phyloP scores from a whole-genome alignment of 2,888 invertebrate genomes.

The Epistrophella euchroma region DNA sequence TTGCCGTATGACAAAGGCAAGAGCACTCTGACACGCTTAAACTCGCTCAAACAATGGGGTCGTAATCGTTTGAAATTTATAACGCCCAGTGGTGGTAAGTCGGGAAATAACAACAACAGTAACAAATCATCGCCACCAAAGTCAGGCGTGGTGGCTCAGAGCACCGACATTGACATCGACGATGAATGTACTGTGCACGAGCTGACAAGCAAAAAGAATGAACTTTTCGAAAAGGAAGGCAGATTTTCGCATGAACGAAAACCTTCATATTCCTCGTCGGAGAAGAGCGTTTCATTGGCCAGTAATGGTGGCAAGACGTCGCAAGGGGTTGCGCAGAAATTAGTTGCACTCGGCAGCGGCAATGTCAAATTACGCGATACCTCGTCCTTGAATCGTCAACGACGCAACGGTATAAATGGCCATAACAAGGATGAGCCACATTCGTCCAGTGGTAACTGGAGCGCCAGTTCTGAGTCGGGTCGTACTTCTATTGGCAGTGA shows the following conservation, averaged over 20 bases:
- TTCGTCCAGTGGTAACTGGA: constrained; percentile 97
- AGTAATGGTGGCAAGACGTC: constrained; percentile 84
- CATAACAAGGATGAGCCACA: constrained; percentile 91
- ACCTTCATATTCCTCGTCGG: constrained; percentile 91
- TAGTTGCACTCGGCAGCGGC: constrained; percentile 79
- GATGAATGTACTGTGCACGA: constrained; percentile 87
- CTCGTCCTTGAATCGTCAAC: constrained; percentile 88
- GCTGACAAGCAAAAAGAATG: constrained; percentile 85
- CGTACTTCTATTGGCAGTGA: constrained; percentile 93
- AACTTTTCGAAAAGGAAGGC: constrained; percentile 86
- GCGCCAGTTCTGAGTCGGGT: constrained; percentile 95
- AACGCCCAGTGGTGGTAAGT: constrained; percentile 53
- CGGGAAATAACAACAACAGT: constrained; percentile 25
- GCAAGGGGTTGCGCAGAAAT: constrained; percentile 82
- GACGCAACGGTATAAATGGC: constrained; percentile 86
- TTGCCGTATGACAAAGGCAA: constrained; percentile 83
- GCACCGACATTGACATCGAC: constrained; percentile 84
- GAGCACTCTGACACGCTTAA: constrained; percentile 86
- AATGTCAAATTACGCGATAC: constrained; percentile 91
- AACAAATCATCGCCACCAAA: constrained; percentile 54
- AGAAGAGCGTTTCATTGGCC: constrained; percentile 87
- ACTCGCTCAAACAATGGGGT: constrained; percentile 93
- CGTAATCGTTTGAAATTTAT: constrained; percentile 91
- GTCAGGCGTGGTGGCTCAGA: neutral
- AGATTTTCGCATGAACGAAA: constrained; percentile 90